Percentiles rank a stretch among this genome's conserved stretches.
Conservation (phyloP, 2,113 vertebrate genomes). For the Sisor rabdophorus region DNA sequence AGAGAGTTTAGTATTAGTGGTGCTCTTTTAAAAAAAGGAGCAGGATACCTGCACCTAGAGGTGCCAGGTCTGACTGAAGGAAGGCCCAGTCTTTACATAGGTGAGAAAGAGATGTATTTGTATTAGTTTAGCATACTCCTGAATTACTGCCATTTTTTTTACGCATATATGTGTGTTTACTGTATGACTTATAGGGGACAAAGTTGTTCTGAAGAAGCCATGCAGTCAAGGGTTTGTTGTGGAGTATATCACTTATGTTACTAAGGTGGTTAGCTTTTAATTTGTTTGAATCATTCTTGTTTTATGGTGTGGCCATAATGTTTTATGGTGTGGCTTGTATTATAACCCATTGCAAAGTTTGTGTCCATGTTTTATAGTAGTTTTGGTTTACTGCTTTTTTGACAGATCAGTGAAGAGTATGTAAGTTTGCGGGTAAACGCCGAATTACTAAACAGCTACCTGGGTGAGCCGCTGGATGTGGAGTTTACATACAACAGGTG, state of each 20-base stretch:
- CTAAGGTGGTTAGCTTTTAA: slow-evolving; percentile 70
- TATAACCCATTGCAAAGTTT: background rate
- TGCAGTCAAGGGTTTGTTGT: slow-evolving; percentile 62
- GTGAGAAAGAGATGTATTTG: slow-evolving; percentile 56
- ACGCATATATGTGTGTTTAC: background rate
- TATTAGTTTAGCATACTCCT: background rate
- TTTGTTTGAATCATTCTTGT: background rate
- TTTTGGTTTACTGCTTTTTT: background rate
- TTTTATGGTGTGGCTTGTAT: background rate
- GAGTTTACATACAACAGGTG: slow-evolving; percentile 87
- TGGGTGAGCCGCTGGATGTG: slow-evolving; percentile 85
- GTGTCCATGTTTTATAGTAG: background rate
- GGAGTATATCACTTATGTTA: slow-evolving; percentile 73
- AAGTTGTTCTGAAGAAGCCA: slow-evolving; percentile 78
- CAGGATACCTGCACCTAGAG: slow-evolving; percentile 74
- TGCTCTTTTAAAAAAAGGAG: slow-evolving; percentile 75
- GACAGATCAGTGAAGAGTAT: slow-evolving; percentile 79
- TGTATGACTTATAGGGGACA: slow-evolving; percentile 74
- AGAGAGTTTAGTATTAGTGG: slow-evolving; percentile 76
- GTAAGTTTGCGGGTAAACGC: slow-evolving; percentile 78
- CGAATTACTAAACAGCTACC: slow-evolving; percentile 79
- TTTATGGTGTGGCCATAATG: background rate
- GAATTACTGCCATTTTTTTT: background rate
- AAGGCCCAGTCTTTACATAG: slow-evolving; percentile 74
- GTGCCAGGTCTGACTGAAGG: slow-evolving; percentile 82